Conservation (phyloP, 2,797 vertebrate genomes). For the Rhadinocentrus ornatus region DNA sequence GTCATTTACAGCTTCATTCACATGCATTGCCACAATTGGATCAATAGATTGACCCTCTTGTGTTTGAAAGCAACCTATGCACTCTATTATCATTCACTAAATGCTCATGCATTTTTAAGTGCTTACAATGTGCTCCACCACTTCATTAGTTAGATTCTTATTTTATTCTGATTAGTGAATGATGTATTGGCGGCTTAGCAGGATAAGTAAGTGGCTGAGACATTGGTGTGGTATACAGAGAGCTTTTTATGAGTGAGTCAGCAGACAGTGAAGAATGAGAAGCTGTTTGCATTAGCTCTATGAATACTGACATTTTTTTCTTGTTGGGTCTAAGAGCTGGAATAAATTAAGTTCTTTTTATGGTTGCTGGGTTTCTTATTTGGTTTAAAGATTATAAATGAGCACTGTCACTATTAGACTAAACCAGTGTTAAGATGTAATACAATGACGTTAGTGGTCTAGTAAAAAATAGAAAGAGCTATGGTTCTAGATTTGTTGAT, state of each 20-base stretch:
- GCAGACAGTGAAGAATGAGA: not conserved
- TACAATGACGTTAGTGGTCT: too few relatives aligned
- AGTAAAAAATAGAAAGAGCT: too few relatives aligned
- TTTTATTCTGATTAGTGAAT: not conserved
- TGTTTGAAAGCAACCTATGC: not conserved
- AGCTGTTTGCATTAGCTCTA: not conserved
- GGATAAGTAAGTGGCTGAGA: not conserved
- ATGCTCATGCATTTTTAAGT: not conserved
- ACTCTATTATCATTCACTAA: conserved; percentile 2
- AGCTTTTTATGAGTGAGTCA: not conserved
- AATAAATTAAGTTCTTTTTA: not conserved
- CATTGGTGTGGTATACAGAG: not conserved
- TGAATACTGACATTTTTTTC: not conserved
- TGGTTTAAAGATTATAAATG: too few relatives aligned
- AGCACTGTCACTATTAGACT: not conserved
- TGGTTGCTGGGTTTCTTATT: too few relatives aligned
- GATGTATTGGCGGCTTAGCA: not conserved
- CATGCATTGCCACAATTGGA: not conserved
- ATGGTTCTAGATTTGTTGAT: not conserved
- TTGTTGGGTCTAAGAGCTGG: not conserved
- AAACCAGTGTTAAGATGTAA: not conserved
- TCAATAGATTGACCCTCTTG: not conserved
- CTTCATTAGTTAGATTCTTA: not conserved
- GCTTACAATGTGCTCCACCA: not conserved
- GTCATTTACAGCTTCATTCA: not conserved